Conservation (phyloP, 2,888 invertebrate species). For the Alloscopus bannaensis region DNA sequence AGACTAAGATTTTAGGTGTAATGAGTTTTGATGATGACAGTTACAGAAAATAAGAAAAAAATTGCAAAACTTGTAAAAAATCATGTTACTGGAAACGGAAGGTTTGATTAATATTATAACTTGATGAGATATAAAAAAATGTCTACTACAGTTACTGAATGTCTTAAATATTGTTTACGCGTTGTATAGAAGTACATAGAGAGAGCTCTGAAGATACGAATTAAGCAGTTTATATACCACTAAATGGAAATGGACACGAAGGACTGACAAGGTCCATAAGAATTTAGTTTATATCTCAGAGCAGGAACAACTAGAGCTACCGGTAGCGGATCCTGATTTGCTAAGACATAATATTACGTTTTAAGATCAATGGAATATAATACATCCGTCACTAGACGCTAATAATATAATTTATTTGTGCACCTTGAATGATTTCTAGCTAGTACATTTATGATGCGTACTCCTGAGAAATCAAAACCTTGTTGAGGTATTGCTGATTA, state of each 20-base stretch:
- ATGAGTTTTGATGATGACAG: slow-evolving; percentile 58
- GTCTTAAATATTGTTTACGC: slow-evolving; percentile 48
- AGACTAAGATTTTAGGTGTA: slow-evolving; percentile 47
- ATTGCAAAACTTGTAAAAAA: slow-evolving; percentile 61
- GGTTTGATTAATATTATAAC: slow-evolving; percentile 60
- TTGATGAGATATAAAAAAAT: slow-evolving; percentile 52
- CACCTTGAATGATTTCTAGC: slow-evolving; percentile 54
- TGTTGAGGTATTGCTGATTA: slow-evolving; percentile 53
- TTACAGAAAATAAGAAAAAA: slow-evolving; percentile 61
- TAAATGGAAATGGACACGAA: slow-evolving; percentile 15
- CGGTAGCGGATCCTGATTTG: slow-evolving; percentile 48
- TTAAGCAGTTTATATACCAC: slow-evolving; percentile 33
- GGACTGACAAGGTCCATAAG: slow-evolving; percentile 27
- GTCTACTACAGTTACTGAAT: slow-evolving; percentile 50
- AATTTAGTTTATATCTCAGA: slow-evolving; percentile 53
- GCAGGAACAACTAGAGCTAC: slow-evolving; percentile 43
- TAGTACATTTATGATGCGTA: slow-evolving; percentile 34
- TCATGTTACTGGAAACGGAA: slow-evolving; percentile 62
- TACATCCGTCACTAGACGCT: slow-evolving; percentile 30
- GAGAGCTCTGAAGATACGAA: slow-evolving; percentile 51
- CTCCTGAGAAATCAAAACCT: slow-evolving; percentile 34
- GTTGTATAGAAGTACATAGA: slow-evolving; percentile 35
- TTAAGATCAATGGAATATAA: slow-evolving; percentile 49
- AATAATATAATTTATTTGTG: slow-evolving; percentile 59
- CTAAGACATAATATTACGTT: slow-evolving; percentile 56